These are phyloP conservation scores for Dynastes hyllus DNA, from an alignment of 2,888 invertebrate species.

Conservation along the genomic window DNA sequence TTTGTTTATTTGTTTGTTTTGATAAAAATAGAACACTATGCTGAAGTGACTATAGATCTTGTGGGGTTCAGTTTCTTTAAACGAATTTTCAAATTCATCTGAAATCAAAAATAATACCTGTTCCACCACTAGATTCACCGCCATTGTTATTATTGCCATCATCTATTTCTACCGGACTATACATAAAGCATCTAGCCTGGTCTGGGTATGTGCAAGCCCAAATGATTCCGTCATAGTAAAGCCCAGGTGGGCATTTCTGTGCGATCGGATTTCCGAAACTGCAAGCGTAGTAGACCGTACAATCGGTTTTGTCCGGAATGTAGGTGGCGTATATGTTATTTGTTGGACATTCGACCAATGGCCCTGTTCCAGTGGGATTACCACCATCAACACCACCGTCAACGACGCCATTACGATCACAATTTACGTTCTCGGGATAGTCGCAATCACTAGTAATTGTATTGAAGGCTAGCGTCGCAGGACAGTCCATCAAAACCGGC, in stretches of 20 bases:
- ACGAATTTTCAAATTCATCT: too few relatives aligned
- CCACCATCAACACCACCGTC: background rate
- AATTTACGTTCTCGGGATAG: slow-evolving; percentile 27
- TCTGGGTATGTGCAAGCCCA: slow-evolving; percentile 25
- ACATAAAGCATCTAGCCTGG: background rate
- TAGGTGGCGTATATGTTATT: background rate
- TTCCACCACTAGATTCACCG: background rate
- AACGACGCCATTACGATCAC: slow-evolving; percentile 6
- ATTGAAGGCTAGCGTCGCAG: slow-evolving; percentile 19
- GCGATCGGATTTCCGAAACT: background rate
- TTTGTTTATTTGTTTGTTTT: slow-evolving; percentile 13
- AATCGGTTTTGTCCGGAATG: slow-evolving; percentile 20
- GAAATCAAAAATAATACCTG: background rate
- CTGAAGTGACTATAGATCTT: too few relatives aligned
- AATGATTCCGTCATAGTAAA: slow-evolving; percentile 14
- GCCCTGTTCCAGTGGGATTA: background rate
- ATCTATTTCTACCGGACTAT: background rate
- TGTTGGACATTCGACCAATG: background rate
- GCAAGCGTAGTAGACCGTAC: slow-evolving; percentile 21
- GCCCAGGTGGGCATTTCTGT: background rate
- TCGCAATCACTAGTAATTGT: slow-evolving; percentile 19
- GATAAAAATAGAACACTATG: slow-evolving; percentile 16
- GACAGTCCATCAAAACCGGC: slow-evolving; percentile 17
- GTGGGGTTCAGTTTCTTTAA: too few relatives aligned
- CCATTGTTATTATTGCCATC: background rate